Base-by-base conservation (phyloP, 2,113 vertebrate species). In the Clarias magur region DNA sequence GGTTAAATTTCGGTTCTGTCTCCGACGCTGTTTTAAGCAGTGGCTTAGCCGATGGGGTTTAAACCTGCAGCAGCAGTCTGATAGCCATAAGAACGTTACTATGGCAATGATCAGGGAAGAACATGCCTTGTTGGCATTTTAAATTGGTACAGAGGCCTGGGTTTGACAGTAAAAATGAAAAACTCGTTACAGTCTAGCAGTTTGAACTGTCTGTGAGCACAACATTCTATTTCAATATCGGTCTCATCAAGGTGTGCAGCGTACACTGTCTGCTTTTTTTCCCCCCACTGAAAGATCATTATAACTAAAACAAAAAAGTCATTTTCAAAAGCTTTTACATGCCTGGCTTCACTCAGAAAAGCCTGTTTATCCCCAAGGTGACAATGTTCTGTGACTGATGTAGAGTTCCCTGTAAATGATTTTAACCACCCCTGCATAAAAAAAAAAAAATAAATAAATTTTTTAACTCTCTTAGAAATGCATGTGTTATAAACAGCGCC, bases 291-390 rank as follows among this genome's bases (percentile, higher is more conserved):
- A 83, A 76, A 87, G 59, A n/a, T 48, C 79, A 75, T 57, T 56
- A 84, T 56, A 56, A 59, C 68, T 27, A 15, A 79, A 81, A 63
- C 34, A 63, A 87, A 63, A 87, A 76, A 80, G 34, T 82, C 57
- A 75, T 89, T 88, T 85, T 83, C 73, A 85, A 81, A 89, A 84
- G 85, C 86, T 86, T 79, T 90, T 85, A 81, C 62, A 65, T 83
- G 67, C 57, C 82, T 86, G 83, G 68, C 76, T 88, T 88, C 72
- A 82, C 75, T 80, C 86, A 42, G 72, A 63, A 78, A 80, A 84
- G 68, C 56, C 59, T 30, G 87, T 81, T 87, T 76, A 68, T 89
- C 56, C 70, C 62, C 62, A 86, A 76, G 54, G 54, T 86, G 56
- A 88, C 84, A 86, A 67, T 82, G 42, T 76, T 56, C 80, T 68